Percentiles rank a stretch among this genome's conserved stretches.
phyloP scores from a whole-genome alignment of 2,113 vertebrate genomes.

The Thymallus thymallus region DNA sequence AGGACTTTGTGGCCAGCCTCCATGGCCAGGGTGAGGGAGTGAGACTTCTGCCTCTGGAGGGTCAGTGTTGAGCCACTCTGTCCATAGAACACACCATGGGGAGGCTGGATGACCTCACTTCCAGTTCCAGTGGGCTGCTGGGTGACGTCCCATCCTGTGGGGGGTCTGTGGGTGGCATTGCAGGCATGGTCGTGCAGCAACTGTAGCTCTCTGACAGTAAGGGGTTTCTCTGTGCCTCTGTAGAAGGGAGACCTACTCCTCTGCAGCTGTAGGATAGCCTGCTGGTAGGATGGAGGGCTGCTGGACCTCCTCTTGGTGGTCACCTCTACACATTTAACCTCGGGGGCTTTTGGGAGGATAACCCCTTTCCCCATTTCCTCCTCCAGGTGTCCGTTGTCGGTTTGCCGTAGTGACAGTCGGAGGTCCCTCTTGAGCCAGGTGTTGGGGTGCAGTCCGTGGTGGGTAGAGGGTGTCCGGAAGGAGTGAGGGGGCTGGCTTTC shows the following conservation, averaged over 20 bases:
- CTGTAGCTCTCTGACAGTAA: constrained; percentile 35
- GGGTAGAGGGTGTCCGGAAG: constrained; percentile 52
- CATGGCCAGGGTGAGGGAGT: constrained; percentile 24
- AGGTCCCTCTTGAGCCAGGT: constrained; percentile 80
- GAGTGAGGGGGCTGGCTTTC: not conserved
- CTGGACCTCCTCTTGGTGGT: constrained; percentile 32
- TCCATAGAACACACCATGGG: constrained; percentile 54
- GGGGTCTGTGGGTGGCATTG: constrained; percentile 27
- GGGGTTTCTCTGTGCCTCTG: constrained; percentile 32
- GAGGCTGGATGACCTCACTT: constrained; percentile 7
- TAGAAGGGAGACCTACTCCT: constrained; percentile 45
- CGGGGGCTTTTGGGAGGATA: constrained; percentile 40
- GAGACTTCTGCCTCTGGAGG: constrained; percentile 53
- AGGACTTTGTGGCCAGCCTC: constrained; percentile 21
- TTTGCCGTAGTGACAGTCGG: constrained; percentile 78
- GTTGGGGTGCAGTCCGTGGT: constrained; percentile 77
- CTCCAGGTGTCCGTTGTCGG: constrained; percentile 41
- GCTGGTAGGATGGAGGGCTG: constrained; percentile 65
- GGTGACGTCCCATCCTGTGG: not conserved
- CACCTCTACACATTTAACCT: not conserved
- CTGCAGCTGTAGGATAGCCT: constrained; percentile 61
- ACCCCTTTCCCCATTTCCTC: constrained; percentile 48
- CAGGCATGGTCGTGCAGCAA: constrained; percentile 35
- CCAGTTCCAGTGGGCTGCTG: not conserved
- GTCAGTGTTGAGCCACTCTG: constrained; percentile 46